Evolutionary conservation across 2,113 vertebrate genomes (phyloP), one percentile per base, ranked within the genome.

Genomic region (Ictidomys tridecemlineatus): DNA sequence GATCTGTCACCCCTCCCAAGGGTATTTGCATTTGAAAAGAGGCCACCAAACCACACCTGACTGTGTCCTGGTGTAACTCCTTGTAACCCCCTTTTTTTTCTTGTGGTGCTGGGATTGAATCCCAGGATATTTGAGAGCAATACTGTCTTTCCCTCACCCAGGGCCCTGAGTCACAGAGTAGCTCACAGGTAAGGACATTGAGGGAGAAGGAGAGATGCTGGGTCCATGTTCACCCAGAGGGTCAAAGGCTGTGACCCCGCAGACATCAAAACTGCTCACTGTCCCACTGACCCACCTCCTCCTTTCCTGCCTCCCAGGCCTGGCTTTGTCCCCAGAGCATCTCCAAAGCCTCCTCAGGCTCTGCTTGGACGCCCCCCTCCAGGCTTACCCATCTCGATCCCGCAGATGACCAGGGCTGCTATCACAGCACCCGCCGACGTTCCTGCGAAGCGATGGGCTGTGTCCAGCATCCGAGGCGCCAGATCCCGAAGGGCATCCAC

Each of bases 351-450:
- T 30, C 48, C 37, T 30, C 42, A 22, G 61, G 30, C 48, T 91
- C 87, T 8, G 13, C 48, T 76, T 42, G 2, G 30, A 34, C 48
- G 32, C 39, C 39, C 5, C 45, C 56, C 34, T 20, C 73, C 37
- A n/a, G 89, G 67, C 98, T 99, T 98, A 99, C 99, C 98, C 85
- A 98, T 97, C 93, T 98, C 98, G 0, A 99, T 96, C 42, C 98
- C 98, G 77, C 99, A 99, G 77, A 98, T 98, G 3, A 98, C 98
- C 26, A 99, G 98, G 42, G 99, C 99, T 0, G 99, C 99, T 0
- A 99, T 98, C 89, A 99, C 98, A 0, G 99, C 98, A 0, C 99
- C 99, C 0, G 99, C 99, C 0, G 99, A 99, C 0, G 99, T 98
- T 11, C 99, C 99, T 0, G 98, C 98, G 1, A 99, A 98, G 39